A percentile compares a stretch with the other conserved stretches of the same genome.
phyloP scores from a whole-genome alignment of 2,888 invertebrate species.

The Ommatoiulus sabulosus region DNA sequence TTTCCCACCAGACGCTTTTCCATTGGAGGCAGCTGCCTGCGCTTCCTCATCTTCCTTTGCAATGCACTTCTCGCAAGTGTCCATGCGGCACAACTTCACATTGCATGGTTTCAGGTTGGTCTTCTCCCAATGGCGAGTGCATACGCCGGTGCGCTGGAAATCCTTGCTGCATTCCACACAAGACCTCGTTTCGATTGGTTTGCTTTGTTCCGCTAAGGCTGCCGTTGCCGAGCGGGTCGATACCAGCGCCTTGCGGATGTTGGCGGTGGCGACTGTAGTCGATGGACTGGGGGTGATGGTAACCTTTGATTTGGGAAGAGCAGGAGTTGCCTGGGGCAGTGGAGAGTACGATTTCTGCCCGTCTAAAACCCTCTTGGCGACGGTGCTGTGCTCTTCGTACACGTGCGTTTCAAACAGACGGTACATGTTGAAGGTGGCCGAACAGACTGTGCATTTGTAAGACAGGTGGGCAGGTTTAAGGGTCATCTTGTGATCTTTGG shows the following conservation, averaged over 20 bases:
- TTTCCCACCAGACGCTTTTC: not conserved
- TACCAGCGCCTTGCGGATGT: not conserved
- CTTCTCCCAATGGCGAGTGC: slow-evolving; percentile 60
- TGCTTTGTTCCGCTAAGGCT: not conserved
- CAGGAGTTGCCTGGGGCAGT: not conserved
- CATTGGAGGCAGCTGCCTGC: slow-evolving; percentile 47
- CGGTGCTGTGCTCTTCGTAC: slow-evolving; percentile 91
- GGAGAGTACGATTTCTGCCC: slow-evolving; percentile 52
- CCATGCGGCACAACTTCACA: slow-evolving; percentile 62
- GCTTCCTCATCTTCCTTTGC: slow-evolving; percentile 49
- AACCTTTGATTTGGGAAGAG: not conserved
- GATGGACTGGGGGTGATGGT: slow-evolving; percentile 3
- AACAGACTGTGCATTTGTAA: slow-evolving; percentile 95
- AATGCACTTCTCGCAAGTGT: slow-evolving; percentile 62
- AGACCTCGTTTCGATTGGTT: not conserved
- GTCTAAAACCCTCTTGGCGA: slow-evolving; percentile 75
- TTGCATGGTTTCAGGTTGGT: slow-evolving; percentile 61
- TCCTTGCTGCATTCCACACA: slow-evolving; percentile 60
- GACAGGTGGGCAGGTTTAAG: slow-evolving; percentile 92
- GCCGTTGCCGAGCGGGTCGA: slow-evolving; percentile 25
- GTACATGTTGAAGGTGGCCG: slow-evolving; percentile 95
- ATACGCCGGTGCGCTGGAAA: slow-evolving; percentile 51
- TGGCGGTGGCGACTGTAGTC: not conserved
- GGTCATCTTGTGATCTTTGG: slow-evolving; percentile 90
- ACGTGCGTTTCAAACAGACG: slow-evolving; percentile 95